phyloP scores from a whole-genome alignment of 2,113 vertebrate genomes.

The Ceyx melanurus region DNA sequence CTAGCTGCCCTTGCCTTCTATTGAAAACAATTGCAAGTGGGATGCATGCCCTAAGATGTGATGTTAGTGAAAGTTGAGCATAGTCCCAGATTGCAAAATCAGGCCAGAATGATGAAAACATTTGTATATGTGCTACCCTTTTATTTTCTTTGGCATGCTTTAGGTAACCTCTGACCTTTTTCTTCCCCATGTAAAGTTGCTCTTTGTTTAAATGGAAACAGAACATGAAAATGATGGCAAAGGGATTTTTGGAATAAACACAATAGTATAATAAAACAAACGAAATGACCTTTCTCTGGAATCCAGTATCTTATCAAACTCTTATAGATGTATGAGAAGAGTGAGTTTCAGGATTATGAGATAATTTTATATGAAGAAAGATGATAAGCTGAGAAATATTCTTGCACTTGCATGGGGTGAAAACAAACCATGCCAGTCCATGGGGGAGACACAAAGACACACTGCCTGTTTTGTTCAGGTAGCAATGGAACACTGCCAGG shows the following conservation, averaged over 20 bases:
- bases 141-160: slow-evolving; percentile 66
- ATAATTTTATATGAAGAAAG: neutral
- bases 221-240: slow-evolving; percentile 62
- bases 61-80: slow-evolving; percentile 63
- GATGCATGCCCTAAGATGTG: slow-evolving; percentile 46
- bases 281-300: slow-evolving; percentile 55
- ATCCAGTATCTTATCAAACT: neutral
- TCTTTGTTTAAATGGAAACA: slow-evolving; percentile 65
- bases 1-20: slow-evolving; percentile 29
- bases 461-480: neutral
- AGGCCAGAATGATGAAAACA: slow-evolving; percentile 66
- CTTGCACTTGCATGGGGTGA: neutral
- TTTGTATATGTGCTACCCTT: slow-evolving; percentile 66
- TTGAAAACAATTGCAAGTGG: slow-evolving; percentile 52
- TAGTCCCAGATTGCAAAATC: slow-evolving; percentile 64
- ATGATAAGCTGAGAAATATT: neutral
- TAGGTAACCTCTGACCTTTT: slow-evolving; percentile 46
- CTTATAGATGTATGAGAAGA: neutral
- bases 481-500: neutral
- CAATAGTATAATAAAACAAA: slow-evolving; percentile 21
- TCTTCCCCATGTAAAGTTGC: slow-evolving; percentile 43
- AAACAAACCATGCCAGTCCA: neutral
- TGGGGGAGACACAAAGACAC: neutral
- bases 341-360: neutral
- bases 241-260: slow-evolving; percentile 53